Evolutionary conservation across 2,797 vertebrate genomes (phyloP), one percentile per base, ranked within the genome.

Genomic region (Cirrhinus molitorella): DNA sequence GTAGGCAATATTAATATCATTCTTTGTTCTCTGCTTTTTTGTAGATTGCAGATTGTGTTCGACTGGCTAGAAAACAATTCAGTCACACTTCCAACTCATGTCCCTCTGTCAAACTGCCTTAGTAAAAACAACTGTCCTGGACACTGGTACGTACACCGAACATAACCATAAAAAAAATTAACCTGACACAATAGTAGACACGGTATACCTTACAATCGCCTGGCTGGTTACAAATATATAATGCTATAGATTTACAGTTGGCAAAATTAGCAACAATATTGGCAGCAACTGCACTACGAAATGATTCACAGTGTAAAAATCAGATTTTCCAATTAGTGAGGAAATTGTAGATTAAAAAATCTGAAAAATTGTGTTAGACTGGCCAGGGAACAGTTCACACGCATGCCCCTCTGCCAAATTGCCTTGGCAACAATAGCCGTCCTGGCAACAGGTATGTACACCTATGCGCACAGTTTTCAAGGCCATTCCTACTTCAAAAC

Each of bases 401-500:
- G 53, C 70, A 63, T 70, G 71, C 85, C 71, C 79, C 80, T 87
- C 81, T 87, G 88, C 88, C 88, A 88, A 88, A 88, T 85, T 80
- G 86, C 83, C 88, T 84, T 88, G 86, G 88, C 87, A 88, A 87
- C 87, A 87, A 85, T 81, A 84, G 70, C 85, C 61, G 70, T 87
- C 87, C 87, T 88, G 87, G 85, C 88, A 88, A 88, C 88, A 88
- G 88, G 88, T 88, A 85, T 65, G 81, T 49, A 73, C 88, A 88
- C 88, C 86, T 88, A 76, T 76, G 65, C 72, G 63, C 76, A 45
- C 63, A 16, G 81, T 83, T 76, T 84, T 84, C 81, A 76, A 86
- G 81, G 85, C 81, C 59, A 37, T 73, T 78, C 55, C 74, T 84
- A 72, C 77, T 85, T 73, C 73, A 84, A 86, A 85, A 83, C 72